Base-by-base conservation (phyloP, 2,797 vertebrate species). In the Lepilemur ruficaudatus region DNA sequence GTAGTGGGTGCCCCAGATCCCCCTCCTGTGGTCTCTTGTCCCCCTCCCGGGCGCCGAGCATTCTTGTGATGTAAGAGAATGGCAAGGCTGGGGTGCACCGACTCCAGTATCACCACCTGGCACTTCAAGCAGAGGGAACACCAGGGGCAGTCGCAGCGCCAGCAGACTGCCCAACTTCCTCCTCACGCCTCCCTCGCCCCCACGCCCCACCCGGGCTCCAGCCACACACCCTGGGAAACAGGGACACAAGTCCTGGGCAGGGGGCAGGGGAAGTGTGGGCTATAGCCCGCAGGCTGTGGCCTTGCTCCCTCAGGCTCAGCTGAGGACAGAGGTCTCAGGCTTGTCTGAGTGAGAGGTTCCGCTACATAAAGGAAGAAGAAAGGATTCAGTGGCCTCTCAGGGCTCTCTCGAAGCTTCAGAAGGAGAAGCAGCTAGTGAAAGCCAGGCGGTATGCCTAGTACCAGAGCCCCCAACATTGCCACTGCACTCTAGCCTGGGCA, bases 321-420 rank as follows among this genome's bases (percentile, higher is more conserved):
- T 76, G 38, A 52, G 81, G 25, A 28, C 38, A 50, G 11, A 57
- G 30, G 50, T 59, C 69, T 76, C 10, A 23, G 41, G 28, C n/a
- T 75, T 72, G 46, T 90, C 41, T 93, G 89, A 90, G 61, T 32
- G 63, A 35, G 13, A 95, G 38, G n/a, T 20, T 18, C 18, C 9
- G 41, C 17, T 76, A 57, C 4, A 23, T 30, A 38, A 93, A 78
- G 18, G 65, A 75, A 70, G 55, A 55, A 90, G 25, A 59, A 92
- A 38, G 13, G 72, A 46, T 23, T 76, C n/a, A 55, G 8, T 11
- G 14, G 38, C 80, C 72, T 83, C 57, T 65, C 83, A 93, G 95
- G 91, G 38, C 57, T 85, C 78, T 86, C 63, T 59, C 83, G 92
- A 96, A 94, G 38, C 63, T 85, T 72, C 57, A 76, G 59, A n/a